These are phyloP conservation scores for Ptychodera flava DNA, from an alignment of 35 echinoderm and acorn worm species.

Conservation along the genomic window DNA sequence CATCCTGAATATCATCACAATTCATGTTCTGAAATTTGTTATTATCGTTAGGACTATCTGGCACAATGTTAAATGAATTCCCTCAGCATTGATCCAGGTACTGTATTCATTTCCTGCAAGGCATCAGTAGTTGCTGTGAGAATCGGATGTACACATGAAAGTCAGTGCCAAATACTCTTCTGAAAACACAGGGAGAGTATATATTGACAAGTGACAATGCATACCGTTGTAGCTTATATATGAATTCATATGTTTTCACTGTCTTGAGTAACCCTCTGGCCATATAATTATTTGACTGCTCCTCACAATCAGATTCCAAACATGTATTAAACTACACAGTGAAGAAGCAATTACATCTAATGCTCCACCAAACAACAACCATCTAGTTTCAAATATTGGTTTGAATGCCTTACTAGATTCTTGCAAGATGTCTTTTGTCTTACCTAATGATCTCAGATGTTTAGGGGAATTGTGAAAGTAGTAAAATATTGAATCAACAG, in stretches of 20 bases:
- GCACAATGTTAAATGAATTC: not conserved
- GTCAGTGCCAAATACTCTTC: not conserved
- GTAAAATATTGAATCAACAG: no score
- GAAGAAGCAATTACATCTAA: no score
- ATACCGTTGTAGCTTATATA: not conserved
- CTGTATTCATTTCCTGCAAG: not conserved
- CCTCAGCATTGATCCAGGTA: not conserved
- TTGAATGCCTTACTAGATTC: no score
- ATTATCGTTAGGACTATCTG: not conserved
- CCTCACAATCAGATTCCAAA: not conserved
- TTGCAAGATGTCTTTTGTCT: no score
- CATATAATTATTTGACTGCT: not conserved
- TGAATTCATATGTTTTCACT: not conserved
- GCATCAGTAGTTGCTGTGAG: not conserved
- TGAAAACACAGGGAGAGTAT: not conserved
- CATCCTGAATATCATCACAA: not conserved
- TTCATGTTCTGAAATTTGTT: not conserved
- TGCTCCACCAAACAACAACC: no score
- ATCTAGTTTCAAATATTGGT: no score
- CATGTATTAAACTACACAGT: no score
- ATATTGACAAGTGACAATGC: not conserved
- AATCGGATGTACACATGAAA: not conserved
- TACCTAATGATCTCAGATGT: no score
- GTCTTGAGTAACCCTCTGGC: not conserved
- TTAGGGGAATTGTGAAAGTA: no score